Conservation (phyloP, 2,113 vertebrate genomes). For the Bos javanicus region DNA sequence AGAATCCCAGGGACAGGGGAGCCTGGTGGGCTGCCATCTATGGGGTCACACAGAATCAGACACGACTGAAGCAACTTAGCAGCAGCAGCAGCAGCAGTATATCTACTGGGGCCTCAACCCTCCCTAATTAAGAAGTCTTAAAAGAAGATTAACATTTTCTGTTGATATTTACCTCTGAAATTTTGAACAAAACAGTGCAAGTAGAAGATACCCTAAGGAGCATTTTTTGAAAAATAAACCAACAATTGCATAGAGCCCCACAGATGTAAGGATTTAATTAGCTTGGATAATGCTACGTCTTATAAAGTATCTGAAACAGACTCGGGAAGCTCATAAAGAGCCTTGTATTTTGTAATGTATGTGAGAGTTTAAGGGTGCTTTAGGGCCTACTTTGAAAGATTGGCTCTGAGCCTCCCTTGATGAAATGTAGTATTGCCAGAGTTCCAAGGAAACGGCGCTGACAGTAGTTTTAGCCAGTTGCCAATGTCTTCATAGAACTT, state of each 20-base stretch:
- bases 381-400: constrained; percentile 45
- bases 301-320: constrained; percentile 47
- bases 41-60: too few relatives aligned
- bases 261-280: constrained; percentile 82
- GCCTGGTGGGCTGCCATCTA: too few relatives aligned
- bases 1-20: too few relatives aligned
- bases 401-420: constrained; percentile 44
- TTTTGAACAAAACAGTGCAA: constrained; percentile 64
- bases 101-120: constrained; percentile 54
- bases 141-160: constrained; percentile 70
- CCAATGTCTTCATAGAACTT: not conserved
- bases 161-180: constrained; percentile 77
- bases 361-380: constrained; percentile 50
- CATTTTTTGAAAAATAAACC: constrained; percentile 74
- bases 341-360: constrained; percentile 25
- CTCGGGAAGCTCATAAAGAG: constrained; percentile 70
- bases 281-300: constrained; percentile 58
- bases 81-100: too few relatives aligned
- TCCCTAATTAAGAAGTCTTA: constrained; percentile 50
- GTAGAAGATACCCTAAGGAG: constrained; percentile 73
- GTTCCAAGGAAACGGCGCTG: not conserved
- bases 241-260: constrained; percentile 62
- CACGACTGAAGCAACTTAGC: too few relatives aligned
- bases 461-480: not conserved
- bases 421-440: not conserved